phyloP scores from a whole-genome alignment of 2,113 vertebrate species.

The Taxidea taxus region DNA sequence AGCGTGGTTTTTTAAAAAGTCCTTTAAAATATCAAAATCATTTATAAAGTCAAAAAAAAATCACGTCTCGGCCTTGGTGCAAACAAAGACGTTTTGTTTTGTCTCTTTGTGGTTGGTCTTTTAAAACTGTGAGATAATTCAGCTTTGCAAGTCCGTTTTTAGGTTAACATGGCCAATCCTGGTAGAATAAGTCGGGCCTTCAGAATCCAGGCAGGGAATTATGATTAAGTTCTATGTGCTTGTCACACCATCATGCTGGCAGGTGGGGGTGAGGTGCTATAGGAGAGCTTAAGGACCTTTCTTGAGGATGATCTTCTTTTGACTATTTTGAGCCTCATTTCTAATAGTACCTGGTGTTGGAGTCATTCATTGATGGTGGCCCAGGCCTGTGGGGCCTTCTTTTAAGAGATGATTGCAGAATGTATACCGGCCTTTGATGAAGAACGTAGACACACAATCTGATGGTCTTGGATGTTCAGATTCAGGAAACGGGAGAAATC shows the following conservation, averaged over 20 bases:
- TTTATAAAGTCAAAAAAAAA: conserved; percentile 60
- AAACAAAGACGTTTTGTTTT: conserved; percentile 49
- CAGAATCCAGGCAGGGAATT: not conserved
- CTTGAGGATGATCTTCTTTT: not conserved
- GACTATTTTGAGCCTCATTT: not conserved
- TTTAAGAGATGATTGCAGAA: not conserved
- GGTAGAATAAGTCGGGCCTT: not conserved
- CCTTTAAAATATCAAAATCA: conserved; percentile 66
- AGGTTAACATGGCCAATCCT: not conserved
- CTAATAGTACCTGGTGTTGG: not conserved
- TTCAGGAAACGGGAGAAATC: not conserved
- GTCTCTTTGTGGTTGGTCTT: not conserved
- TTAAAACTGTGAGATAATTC: not conserved
- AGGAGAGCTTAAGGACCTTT: not conserved
- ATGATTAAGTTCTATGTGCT: rapidly evolving
- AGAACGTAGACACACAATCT: not conserved
- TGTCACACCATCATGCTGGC: too few relatives aligned
- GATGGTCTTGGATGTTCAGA: not conserved
- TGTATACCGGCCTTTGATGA: not conserved
- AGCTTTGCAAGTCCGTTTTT: not conserved
- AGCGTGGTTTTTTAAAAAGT: conserved; percentile 71
- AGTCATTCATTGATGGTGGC: not conserved
- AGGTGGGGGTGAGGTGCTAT: rapidly evolving
- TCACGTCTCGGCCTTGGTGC: conserved; percentile 37
- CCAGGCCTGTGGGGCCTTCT: rapidly evolving